Evolutionary conservation across 2,888 invertebrate species (phyloP).

Genomic region (Stenoptilia bipunctidactyla): DNA sequence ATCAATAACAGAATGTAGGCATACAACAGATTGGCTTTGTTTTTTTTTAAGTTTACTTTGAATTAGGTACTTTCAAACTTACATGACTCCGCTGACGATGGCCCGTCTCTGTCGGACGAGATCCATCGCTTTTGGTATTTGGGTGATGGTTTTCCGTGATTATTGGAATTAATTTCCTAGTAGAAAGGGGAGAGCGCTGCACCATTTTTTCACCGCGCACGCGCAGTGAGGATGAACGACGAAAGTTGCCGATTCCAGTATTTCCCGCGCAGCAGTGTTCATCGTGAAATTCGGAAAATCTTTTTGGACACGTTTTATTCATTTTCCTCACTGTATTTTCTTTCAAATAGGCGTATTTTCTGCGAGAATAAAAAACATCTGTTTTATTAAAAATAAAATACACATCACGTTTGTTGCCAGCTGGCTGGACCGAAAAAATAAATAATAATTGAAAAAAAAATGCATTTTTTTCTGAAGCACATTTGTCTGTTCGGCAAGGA

Average conservation of each 20-base stretch:
- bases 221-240: slow-evolving; percentile 76
- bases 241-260: slow-evolving; percentile 67
- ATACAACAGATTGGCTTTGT: no score
- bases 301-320: slow-evolving; percentile 54
- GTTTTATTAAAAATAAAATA: slow-evolving; percentile 19
- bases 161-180: slow-evolving; percentile 69
- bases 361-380: slow-evolving; percentile 44
- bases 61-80: no score
- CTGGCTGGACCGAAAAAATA: no score
- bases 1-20: no score
- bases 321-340: slow-evolving; percentile 49
- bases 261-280: slow-evolving; percentile 64
- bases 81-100: slow-evolving; percentile 72
- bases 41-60: no score
- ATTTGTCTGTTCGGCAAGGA: no score
- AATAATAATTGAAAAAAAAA: no score
- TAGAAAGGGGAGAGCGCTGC: slow-evolving; percentile 65
- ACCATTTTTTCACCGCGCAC: slow-evolving; percentile 75
- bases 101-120: slow-evolving; percentile 51
- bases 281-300: slow-evolving; percentile 56
- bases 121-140: slow-evolving; percentile 58
- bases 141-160: slow-evolving; percentile 74
- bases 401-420: neutral
- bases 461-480: no score
- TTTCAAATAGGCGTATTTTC: slow-evolving; percentile 44